phyloP scores from a whole-genome alignment of 2,797 vertebrate species.

The Balearica regulorum region DNA sequence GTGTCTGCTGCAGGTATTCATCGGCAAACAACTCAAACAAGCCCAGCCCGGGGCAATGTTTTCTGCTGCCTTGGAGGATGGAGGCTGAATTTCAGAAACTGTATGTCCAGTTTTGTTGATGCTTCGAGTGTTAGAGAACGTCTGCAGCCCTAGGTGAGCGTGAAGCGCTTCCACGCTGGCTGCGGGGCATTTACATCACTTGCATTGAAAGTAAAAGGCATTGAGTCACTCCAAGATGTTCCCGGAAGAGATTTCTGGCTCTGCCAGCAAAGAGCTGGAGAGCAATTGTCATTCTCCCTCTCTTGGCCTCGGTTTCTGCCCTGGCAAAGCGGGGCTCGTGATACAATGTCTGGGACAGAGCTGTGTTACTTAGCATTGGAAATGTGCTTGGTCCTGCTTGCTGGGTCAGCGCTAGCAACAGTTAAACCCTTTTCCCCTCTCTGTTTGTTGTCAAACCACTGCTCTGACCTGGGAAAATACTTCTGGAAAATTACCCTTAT shows the following conservation, averaged over 20 bases:
- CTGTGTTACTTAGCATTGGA: background rate
- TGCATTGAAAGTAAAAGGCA: constrained; percentile 32
- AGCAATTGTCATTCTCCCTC: background rate
- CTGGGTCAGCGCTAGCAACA: background rate
- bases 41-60: accelerated
- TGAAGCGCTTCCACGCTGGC: background rate
- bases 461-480: background rate
- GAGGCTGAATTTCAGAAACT: background rate
- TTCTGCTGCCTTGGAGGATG: background rate
- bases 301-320: background rate
- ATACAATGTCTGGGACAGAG: background rate
- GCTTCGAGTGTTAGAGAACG: background rate
- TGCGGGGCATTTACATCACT: background rate
- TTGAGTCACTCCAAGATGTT: constrained; percentile 44
- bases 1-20: background rate
- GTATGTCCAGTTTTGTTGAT: background rate
- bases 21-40: background rate
- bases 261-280: background rate
- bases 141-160: background rate
- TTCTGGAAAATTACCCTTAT: background rate
- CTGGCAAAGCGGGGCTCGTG: background rate
- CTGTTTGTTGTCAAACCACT: background rate
- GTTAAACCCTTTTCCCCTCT: background rate
- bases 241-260: constrained; percentile 8
- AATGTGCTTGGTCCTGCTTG: background rate